A percentile compares a stretch with the other conserved stretches of the same genome.
Evolutionary conservation across 35 echinoderm and acorn worm genomes (phyloP).

Genomic region (Antedon bifida): DNA sequence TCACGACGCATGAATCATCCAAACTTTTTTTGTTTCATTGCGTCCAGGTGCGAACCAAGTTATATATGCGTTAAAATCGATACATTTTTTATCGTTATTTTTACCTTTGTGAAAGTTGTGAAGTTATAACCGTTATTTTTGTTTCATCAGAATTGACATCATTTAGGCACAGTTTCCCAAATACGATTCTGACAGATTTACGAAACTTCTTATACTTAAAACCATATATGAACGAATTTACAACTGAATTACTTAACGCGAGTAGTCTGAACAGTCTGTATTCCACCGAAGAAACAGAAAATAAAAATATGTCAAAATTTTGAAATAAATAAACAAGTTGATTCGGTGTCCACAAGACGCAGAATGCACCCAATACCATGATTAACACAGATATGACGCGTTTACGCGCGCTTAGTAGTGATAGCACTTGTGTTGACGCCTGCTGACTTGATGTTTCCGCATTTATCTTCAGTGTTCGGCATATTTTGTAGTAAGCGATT

Average conservation of each 20-base stretch:
- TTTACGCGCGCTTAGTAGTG: conserved; percentile 48
- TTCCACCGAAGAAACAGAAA: conserved; percentile 6
- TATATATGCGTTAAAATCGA: no score
- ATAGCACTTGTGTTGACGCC: conserved; percentile 23
- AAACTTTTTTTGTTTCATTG: no score
- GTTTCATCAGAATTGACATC: not conserved
- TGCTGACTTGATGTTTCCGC: not conserved
- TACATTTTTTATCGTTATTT: no score
- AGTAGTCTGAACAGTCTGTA: conserved; percentile 64
- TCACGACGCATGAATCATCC: no score
- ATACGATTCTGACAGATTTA: conserved; percentile 47
- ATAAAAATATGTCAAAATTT: conserved; percentile 30
- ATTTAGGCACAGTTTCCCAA: not conserved
- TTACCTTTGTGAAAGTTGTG: no score
- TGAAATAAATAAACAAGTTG: conserved; percentile 79
- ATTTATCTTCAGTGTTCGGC: conserved; percentile 38
- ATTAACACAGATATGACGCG: conserved; percentile 71
- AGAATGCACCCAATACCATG: conserved; percentile 61
- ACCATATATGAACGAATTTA: conserved; percentile 91
- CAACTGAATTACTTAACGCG: conserved; percentile 68
- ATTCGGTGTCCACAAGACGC: conserved; percentile 72
- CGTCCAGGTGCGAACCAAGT: no score
- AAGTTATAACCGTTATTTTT: not conserved
- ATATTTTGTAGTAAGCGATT: conserved; percentile 57
- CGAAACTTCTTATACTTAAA: conserved; percentile 86